Conservation (phyloP, 2,888 invertebrate genomes). For the Hirtodrosophila alboralis region DNA sequence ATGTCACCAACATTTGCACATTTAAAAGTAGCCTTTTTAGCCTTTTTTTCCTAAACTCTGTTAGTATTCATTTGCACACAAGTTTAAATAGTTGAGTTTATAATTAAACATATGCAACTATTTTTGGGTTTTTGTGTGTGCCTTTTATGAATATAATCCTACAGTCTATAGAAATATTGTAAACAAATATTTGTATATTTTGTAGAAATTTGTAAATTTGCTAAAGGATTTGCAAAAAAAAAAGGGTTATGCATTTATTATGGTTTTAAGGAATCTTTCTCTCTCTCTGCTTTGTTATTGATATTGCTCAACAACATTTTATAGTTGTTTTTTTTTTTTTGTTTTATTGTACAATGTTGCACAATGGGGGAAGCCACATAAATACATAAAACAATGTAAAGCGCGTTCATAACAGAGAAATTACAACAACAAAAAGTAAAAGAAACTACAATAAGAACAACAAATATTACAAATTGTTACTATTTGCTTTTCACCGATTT, state of each 20-base stretch:
- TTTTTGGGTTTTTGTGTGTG: background rate
- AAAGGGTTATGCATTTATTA: conserved; percentile 8
- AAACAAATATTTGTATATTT: too few relatives aligned
- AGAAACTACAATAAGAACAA: conserved; percentile 1
- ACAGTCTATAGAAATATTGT: background rate
- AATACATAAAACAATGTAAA: conserved; percentile 39
- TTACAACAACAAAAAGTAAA: conserved; percentile 3
- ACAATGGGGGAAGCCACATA: conserved; percentile 27
- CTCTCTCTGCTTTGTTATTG: too few relatives aligned
- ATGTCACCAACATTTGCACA: background rate
- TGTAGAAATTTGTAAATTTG: conserved; percentile 1
- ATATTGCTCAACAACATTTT: conserved; percentile 12
- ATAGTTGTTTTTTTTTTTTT: conserved; percentile 1
- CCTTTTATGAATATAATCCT: too few relatives aligned
- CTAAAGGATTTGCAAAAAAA: conserved; percentile 14
- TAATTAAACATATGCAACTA: conserved; percentile 6
- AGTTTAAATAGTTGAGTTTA: background rate
- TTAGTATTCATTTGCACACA: too few relatives aligned
- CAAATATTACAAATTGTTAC: conserved; percentile 33
- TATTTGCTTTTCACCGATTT: conserved; percentile 39
- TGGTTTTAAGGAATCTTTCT: too few relatives aligned
- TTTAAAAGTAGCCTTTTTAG: too few relatives aligned
- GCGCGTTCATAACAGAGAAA: conserved; percentile 24
- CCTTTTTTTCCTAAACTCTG: too few relatives aligned
- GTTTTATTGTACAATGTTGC: too few relatives aligned